Evolutionary conservation across 2,113 vertebrate genomes (phyloP), one percentile per base, ranked within the genome.

Genomic region (Jacana jacana): DNA sequence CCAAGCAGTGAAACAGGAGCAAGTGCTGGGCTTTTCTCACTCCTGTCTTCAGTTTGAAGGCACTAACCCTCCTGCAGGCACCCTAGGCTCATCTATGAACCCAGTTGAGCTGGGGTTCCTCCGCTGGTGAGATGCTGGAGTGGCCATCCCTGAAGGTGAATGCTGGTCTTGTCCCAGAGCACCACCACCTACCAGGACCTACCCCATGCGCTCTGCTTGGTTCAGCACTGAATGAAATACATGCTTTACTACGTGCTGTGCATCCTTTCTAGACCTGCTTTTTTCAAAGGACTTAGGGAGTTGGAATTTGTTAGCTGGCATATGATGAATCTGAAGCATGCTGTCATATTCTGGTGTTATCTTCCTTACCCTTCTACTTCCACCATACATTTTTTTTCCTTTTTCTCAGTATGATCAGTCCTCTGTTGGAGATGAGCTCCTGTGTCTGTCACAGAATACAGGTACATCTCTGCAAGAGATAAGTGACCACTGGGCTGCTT

Each of bases 171-270:
- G 30, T 18, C 77, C 20, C 58, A 54, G 25, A 49, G 39, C 57
- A 58, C 37, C n/a, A 39, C 18, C 54, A 33, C 12, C 0, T 2
- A 16, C 40, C 40, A 39, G 35, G 46, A 84, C n/a, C n/a, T n/a
- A 37, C 39, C 57, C 33, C 1, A 0, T 33, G 22, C 17, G 31
- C 31, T 73, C 66, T 49, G n/a, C 35, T 73, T 1, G 1, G 16
- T 54, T 77, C 65, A 40, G 5, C 48, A 13, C 52, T 66, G 58
- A 72, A 66, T 55, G 42, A 77, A 87, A 31, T 35, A 81, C 20
- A 3, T 0, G 0, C 23, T 55, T 69, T 61, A 37, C 20, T 40
- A 20, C 27, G 2, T 12, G 7, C 39, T 35, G 25, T 28, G 65
- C 46, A 17, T 46, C 52, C 39, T 72, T 66, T 48, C 79, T 48